Percentiles rank a stretch among this genome's conserved stretches.
Evolutionary conservation across 2,888 invertebrate species (phyloP).

Genomic region (Netelia inedita): DNA sequence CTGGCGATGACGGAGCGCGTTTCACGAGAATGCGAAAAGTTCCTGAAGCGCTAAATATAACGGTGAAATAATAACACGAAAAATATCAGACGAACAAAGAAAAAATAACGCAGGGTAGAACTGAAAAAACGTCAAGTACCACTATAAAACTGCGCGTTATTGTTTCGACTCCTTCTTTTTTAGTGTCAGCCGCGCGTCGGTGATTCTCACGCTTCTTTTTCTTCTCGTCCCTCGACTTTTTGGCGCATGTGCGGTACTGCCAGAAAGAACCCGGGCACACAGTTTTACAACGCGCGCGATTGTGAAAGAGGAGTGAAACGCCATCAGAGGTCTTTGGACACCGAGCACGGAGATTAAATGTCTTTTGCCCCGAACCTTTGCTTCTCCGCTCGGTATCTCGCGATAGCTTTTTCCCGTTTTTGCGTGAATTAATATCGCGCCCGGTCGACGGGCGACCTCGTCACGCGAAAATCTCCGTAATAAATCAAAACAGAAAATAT

Average conservation of each 20-base stretch:
- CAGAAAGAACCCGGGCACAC: background rate
- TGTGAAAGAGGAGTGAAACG: background rate
- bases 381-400: background rate
- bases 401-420: background rate
- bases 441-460: too few relatives aligned
- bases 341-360: conserved; percentile 40
- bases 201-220: background rate
- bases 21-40: conserved; percentile 29
- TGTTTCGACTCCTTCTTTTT: conserved; percentile 41
- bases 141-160: conserved; percentile 48
- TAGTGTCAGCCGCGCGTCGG: background rate
- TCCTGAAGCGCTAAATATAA: conserved; percentile 17
- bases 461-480: too few relatives aligned
- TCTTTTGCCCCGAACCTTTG: conserved; percentile 25
- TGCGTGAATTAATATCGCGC: too few relatives aligned
- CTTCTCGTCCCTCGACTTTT: background rate
- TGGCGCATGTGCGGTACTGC: conserved; percentile 3
- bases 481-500: too few relatives aligned
- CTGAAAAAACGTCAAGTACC: conserved; percentile 34
- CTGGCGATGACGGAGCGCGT: conserved; percentile 36
- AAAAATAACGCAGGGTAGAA: conserved; percentile 13
- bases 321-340: conserved; percentile 3
- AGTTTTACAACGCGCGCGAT: background rate
- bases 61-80: conserved; percentile 19
- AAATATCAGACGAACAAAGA: background rate